These are phyloP conservation scores for Diarsia rubi DNA, from an alignment of 2,888 invertebrate species.

Conservation along the genomic window DNA sequence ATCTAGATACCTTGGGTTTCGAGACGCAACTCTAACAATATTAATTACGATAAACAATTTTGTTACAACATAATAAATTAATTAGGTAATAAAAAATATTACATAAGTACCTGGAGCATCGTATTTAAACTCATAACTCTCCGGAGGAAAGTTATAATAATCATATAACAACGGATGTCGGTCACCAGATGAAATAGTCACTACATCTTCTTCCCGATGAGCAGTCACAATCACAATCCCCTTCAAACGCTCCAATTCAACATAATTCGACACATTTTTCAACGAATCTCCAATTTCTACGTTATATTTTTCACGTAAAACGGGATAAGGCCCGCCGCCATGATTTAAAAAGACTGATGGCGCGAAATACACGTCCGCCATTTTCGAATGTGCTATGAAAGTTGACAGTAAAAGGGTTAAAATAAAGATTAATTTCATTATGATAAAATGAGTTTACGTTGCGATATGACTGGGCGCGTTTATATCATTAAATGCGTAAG, in stretches of 20 bases:
- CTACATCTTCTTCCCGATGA: constrained; percentile 74
- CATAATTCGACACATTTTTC: constrained; percentile 67
- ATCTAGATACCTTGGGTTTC: not conserved
- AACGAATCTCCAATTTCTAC: constrained; percentile 70
- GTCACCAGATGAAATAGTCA: constrained; percentile 73
- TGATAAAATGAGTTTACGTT: constrained; percentile 14
- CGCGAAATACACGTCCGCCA: constrained; percentile 67
- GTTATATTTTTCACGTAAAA: constrained; percentile 72
- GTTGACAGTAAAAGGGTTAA: not conserved
- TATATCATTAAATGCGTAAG: constrained; percentile 12
- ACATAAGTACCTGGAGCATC: constrained; percentile 67
- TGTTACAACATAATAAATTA: not conserved
- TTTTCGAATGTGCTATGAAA: constrained; percentile 13
- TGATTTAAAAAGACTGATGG: constrained; percentile 78
- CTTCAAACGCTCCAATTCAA: constrained; percentile 69
- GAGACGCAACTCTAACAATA: not conserved
- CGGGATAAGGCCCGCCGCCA: constrained; percentile 75
- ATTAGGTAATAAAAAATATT: not conserved
- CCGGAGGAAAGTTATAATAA: constrained; percentile 75
- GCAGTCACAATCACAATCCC: constrained; percentile 76
- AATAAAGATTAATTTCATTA: constrained; percentile 27
- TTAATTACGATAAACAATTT: not conserved
- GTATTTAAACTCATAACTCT: constrained; percentile 74
- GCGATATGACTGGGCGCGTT: constrained; percentile 2
- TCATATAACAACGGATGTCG: constrained; percentile 73